Percentiles rank a stretch among this genome's conserved stretches.
phyloP scores from a whole-genome alignment of 1,140 invertebrate genomes.

The Homalodisca vitripennis region DNA sequence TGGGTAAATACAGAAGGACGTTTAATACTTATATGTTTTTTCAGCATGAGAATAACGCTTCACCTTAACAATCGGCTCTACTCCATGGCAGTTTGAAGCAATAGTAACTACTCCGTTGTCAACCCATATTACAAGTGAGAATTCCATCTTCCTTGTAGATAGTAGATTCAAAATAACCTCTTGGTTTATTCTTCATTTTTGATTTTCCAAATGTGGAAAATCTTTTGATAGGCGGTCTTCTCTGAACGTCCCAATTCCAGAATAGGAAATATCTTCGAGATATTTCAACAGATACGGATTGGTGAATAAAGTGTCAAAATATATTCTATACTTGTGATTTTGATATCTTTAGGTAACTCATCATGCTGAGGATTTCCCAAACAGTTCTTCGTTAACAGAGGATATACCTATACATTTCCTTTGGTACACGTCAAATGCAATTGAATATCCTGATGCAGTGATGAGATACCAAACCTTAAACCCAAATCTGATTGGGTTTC shows the following conservation, averaged over 20 bases:
- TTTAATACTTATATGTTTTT: too few species aligned
- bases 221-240: slow-evolving; percentile 38
- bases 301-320: slow-evolving; percentile 44
- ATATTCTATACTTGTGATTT: slow-evolving; percentile 36
- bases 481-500: slow-evolving; percentile 37
- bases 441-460: slow-evolving; percentile 31
- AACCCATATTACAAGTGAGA: too few species aligned
- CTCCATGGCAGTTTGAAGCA: too few species aligned
- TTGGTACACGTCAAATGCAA: slow-evolving; percentile 35
- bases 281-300: slow-evolving; percentile 38
- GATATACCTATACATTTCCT: slow-evolving; percentile 27
- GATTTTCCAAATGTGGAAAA: slow-evolving; percentile 35
- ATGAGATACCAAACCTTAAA: slow-evolving; percentile 33
- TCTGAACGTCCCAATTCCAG: slow-evolving; percentile 39
- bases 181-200: too few species aligned
- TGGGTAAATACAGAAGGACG: too few species aligned
- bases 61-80: too few species aligned
- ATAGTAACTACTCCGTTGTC: too few species aligned
- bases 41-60: too few species aligned
- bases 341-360: slow-evolving; percentile 34
- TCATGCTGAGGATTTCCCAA: slow-evolving; percentile 41
- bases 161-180: too few species aligned
- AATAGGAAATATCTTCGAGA: slow-evolving; percentile 34
- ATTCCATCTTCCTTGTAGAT: too few species aligned
- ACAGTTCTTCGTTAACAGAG: slow-evolving; percentile 36